Evolutionary conservation across 2,888 invertebrate genomes (phyloP), one percentile per base, ranked within the genome.

Genomic region (Brachypalpus laphriformis): DNA sequence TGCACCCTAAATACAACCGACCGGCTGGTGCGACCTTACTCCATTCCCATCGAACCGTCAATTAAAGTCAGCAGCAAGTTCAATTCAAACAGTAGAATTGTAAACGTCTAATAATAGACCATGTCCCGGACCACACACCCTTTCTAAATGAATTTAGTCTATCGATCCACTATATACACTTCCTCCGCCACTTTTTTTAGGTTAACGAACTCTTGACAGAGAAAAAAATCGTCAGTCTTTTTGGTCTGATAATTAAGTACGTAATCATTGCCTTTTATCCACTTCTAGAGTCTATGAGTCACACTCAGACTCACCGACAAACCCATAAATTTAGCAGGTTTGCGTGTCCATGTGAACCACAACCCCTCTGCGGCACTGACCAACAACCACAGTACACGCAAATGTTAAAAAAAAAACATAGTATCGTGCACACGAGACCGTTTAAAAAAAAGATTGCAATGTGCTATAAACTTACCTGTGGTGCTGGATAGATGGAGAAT

Each of bases 401-500:
- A 80, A 37, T 61, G 66, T 40, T 37, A 11, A 20, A 14, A 37
- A 20, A 37, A 65, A 28, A 31, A 59, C 22, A 57, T 42, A 51
- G n/a, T 45, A 11, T 25, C 9, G 34, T 74, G 59, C 18, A 40
- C 68, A 81, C 81, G 59, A 61, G 20, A 75, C 47, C 22, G 31
- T 40, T 51, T 54, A 20, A 49, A 14, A 42, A 66, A 59, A 16
- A 25, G 20, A 34, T 28, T 14, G n/a, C 16, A 47, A 34, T 25
- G 37, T n/a, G 16, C 45, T 25, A 25, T 86, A 3, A 2, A 3
- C 91, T 90, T 92, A 96, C 97, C 93, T 97, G 97, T 5, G 98
- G 98, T 8, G 98, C 98, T 7, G 98, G 98, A 91, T 98, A 98
- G 89, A 98, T 97, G 72, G 97, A 96, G 92, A 98, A 98, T 92